Evolutionary conservation across 2,888 invertebrate species (phyloP), one percentile per base, ranked within the genome.

Genomic region (Eupithecia subumbrata): DNA sequence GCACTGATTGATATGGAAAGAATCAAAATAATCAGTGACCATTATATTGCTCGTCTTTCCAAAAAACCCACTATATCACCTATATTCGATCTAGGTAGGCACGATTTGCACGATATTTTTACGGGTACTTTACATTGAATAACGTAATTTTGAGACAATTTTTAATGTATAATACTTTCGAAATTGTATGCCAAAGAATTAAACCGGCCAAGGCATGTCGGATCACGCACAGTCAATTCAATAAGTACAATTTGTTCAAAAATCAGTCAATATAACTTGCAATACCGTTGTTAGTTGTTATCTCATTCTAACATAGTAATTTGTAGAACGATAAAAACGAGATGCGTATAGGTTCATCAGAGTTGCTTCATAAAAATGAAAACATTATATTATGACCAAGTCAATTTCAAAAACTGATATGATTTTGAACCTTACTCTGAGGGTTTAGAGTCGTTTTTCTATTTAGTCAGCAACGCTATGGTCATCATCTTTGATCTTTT

Each of bases 381-480:
- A 52, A 11, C n/a, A 52, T n/a, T 45, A 45, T 45, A 45, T 16
- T 12, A n/a, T n/a, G 52, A 52, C n/a, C 11, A 66, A 9, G 40
- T 40, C 43, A 43, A 67, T 43, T 43, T 14, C n/a, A 25, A 68
- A 68, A 43, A 68, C 22, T 69, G 77, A 75, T 77, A 77, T 72
- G 74, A 60, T 69, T 71, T 66, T 40, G 70, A 43, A 69, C 73
- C 60, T 69, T 69, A 73, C n/a, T 2, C 18, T 11, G 34, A 37
- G 12, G 25, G 45, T 16, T 43, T 71, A 73, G 48, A 48, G 63
- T 12, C 63, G 30, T 9, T 43, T 43, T 68, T 43, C 43, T 18
- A 8, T 52, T 52, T 52, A 52, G 2, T 9, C n/a, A 52, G 52
- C 52, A 52, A 9, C 8, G n/a, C 52, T 48, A 52, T n/a, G 14